phyloP scores from a whole-genome alignment of 2,888 invertebrate genomes.

The Graphium colonna region DNA sequence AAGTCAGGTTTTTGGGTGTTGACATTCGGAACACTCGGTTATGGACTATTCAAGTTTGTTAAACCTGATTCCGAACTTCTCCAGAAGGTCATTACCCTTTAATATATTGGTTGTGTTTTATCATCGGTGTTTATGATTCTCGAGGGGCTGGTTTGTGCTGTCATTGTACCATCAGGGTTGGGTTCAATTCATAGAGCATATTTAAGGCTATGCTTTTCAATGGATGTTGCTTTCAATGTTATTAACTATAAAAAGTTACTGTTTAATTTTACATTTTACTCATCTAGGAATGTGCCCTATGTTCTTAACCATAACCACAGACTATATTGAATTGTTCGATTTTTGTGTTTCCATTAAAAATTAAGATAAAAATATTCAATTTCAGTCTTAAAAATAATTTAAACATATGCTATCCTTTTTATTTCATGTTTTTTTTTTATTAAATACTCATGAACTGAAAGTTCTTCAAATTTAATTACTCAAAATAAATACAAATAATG shows the following conservation, averaged over 20 bases:
- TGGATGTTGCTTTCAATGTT: slow-evolving; percentile 9
- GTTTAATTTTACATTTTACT: not conserved
- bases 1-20: slow-evolving; percentile 79
- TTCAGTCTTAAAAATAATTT: too few relatives aligned
- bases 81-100: slow-evolving; percentile 69
- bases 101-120: slow-evolving; percentile 35
- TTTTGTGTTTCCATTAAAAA: too few relatives aligned
- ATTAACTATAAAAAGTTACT: not conserved
- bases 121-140: slow-evolving; percentile 30
- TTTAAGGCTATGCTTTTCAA: not conserved
- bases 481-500: too few relatives aligned
- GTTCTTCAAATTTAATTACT: too few relatives aligned
- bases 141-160: not conserved
- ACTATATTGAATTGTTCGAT: not conserved
- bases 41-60: slow-evolving; percentile 77
- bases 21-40: slow-evolving; percentile 81
- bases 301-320: not conserved
- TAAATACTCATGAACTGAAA: too few relatives aligned
- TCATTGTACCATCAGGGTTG: not conserved
- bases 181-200: not conserved
- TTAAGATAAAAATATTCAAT: too few relatives aligned
- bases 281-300: too few relatives aligned
- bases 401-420: too few relatives aligned
- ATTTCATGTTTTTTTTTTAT: too few relatives aligned
- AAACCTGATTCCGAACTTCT: slow-evolving; percentile 78